A percentile compares a stretch with the other conserved stretches of the same genome.
phyloP scores from a whole-genome alignment of 2,888 invertebrate species.

The Cyaniris semiargus region DNA sequence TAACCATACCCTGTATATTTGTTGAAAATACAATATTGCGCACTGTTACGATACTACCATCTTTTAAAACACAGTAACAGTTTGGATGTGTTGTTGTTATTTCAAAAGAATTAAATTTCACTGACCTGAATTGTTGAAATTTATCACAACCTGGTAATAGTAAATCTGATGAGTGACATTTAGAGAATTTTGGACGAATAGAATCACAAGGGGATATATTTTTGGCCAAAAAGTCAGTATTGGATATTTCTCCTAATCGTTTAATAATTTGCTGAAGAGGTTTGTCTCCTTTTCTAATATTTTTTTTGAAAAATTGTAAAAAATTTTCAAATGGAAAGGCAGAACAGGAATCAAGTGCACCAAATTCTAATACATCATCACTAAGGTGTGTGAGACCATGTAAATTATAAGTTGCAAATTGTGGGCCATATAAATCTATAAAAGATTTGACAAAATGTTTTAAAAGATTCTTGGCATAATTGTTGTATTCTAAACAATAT shows the following conservation, averaged over 20 bases:
- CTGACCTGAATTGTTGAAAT: not conserved
- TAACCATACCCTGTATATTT: not conserved
- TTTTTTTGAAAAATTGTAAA: slow-evolving; percentile 14
- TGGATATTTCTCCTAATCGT: slow-evolving; percentile 26
- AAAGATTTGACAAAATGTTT: not conserved
- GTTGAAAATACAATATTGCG: not conserved
- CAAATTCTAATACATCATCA: slow-evolving; percentile 23
- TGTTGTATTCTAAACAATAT: not conserved
- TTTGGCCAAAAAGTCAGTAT: not conserved
- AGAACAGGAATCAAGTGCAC: slow-evolving; percentile 28
- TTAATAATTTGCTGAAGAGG: slow-evolving; percentile 17
- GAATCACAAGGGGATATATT: not conserved
- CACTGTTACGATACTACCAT: not conserved
- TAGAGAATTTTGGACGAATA: not conserved
- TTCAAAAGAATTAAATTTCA: not conserved
- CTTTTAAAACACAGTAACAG: slow-evolving; percentile 3
- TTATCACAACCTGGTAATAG: not conserved
- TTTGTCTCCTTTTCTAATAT: slow-evolving; percentile 16
- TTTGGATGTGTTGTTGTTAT: not conserved
- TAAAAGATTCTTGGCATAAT: slow-evolving; percentile 5
- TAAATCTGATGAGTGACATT: not conserved
- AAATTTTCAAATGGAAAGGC: slow-evolving; percentile 19
- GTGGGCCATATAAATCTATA: slow-evolving; percentile 8
- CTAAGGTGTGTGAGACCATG: slow-evolving; percentile 8
- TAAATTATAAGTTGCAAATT: slow-evolving; percentile 3